A percentile compares a stretch with the other conserved stretches of the same genome.
Evolutionary conservation across 1,140 invertebrate species (phyloP).

Genomic region (Drosophila oshimai): DNA sequence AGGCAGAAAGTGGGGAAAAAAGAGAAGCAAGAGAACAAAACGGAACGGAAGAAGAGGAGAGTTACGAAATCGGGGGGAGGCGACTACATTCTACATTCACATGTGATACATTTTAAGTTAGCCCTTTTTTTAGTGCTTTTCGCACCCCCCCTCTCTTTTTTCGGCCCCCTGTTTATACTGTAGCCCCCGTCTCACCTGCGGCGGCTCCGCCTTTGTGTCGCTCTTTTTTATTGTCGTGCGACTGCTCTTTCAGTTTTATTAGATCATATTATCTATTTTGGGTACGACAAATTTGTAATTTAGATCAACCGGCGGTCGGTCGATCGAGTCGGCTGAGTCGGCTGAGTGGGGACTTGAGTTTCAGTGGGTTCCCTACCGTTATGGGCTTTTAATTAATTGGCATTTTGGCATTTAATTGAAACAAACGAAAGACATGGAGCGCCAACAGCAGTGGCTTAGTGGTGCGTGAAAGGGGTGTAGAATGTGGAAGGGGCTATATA

Average conservation of each 20-base stretch:
- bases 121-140: not conserved
- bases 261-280: constrained; percentile 79
- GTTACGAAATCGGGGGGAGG: not conserved
- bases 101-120: not conserved
- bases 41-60: constrained; percentile 14
- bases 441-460: constrained; percentile 20
- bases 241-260: constrained; percentile 76
- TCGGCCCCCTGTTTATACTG: not conserved
- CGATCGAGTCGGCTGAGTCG: constrained; percentile 12
- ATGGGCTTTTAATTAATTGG: constrained; percentile 77
- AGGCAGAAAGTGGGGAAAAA: not conserved
- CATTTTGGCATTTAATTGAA: constrained; percentile 76
- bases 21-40: not conserved
- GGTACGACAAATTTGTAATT: constrained; percentile 75
- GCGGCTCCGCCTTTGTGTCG: constrained; percentile 27
- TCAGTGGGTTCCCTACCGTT: constrained; percentile 33
- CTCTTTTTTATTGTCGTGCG: constrained; percentile 63
- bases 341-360: not conserved
- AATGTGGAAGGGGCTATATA: no score
- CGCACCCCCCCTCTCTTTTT: not conserved
- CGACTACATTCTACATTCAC: constrained; percentile 6
- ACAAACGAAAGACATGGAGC: constrained; percentile 18
- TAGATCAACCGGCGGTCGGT: constrained; percentile 49
- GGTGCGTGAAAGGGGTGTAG: constrained; percentile 46
- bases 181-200: constrained; percentile 11